phyloP scores from a whole-genome alignment of 2,888 invertebrate species.

The Thymelicus acteon region DNA sequence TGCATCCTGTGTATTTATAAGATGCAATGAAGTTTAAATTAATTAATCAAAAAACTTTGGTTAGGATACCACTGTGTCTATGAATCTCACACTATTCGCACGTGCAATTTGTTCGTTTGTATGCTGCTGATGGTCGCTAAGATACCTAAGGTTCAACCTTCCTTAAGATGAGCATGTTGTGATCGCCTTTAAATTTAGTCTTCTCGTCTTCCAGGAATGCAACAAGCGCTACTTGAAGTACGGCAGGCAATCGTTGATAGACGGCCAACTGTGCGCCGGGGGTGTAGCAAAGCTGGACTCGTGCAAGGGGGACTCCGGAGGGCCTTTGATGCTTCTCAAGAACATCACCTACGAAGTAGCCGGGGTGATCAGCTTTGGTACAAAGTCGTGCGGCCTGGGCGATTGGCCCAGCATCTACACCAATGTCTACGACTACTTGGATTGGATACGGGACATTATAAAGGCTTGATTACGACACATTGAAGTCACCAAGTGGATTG shows the following conservation, averaged over 20 bases:
- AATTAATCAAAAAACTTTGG: too few species aligned
- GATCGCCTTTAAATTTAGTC: too few species aligned
- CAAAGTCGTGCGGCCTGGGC: conserved; percentile 77
- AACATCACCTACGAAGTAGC: conserved; percentile 52
- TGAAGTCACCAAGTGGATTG: too few species aligned
- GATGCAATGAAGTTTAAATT: too few species aligned
- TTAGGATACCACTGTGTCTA: too few species aligned
- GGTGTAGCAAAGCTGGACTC: conserved; percentile 83
- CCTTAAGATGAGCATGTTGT: too few species aligned
- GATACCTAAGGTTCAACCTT: too few species aligned
- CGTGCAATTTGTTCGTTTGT: too few species aligned
- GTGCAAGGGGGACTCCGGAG: conserved; percentile 87
- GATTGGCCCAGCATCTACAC: conserved; percentile 88
- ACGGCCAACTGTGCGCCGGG: conserved; percentile 83
- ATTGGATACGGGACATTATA: conserved; percentile 82
- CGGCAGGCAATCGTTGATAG: conserved; percentile 45
- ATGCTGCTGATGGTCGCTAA: too few species aligned
- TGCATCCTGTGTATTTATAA: too few species aligned
- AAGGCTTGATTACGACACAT: conserved; percentile 39
- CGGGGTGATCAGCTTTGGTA: conserved; percentile 87
- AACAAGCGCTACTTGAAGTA: conserved; percentile 14
- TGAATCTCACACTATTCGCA: too few species aligned
- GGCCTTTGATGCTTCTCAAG: conserved; percentile 82
- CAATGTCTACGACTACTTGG: conserved; percentile 80
- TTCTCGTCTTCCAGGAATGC: conserved; percentile 43